Base-by-base conservation (phyloP, 2,888 invertebrate genomes). In the Smittia sp. region DNA sequence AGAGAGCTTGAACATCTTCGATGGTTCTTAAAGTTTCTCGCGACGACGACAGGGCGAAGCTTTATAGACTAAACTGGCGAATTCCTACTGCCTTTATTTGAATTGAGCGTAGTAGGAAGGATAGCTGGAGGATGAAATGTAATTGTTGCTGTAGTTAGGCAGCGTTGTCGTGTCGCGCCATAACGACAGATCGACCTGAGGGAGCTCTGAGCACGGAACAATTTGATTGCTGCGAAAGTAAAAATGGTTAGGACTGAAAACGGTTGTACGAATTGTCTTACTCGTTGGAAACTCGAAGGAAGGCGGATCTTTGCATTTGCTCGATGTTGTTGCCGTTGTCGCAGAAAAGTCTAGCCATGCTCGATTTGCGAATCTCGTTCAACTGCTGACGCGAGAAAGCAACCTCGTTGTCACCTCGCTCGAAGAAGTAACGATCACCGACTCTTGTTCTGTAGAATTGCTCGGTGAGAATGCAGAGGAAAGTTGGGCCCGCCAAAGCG, bases 371-470 rank as follows among this genome's bases (percentile, higher is more conserved):
- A 77, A 94, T 87, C 83, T 92, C 90, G 75, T 83, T 85, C 54
- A 94, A 82, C 89, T 94, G 94, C 76, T 85, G 88, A 78, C 85
- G 83, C 1, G 89, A 89, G 77, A 92, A 91, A 25, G 88, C 88
- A 41, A 82, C 83, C 1, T 85, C 81, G 58, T 86, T 85, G 75
- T 87, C 85, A 3, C 88, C 87, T 77, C 88, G 88, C 81, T 92
- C 93, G 78, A 87, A 95, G 87, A 93, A 96, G 82, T 87, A 94
- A 75, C 95, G 85, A 82, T 96, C 96, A 0, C 93, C 94, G 7
- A 88, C 90, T 77, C 94, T 87, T 0, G 94, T 91, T 76, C 92
- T 86, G 79, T 88, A 91, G 84, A 96, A 96, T 82, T 96, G 95
- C 79, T 92, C 92, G 0, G 91, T 90, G 2, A 96, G 83, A 76